These are phyloP conservation scores for Phrynocephalus guinanensis DNA, from an alignment of 2,797 vertebrate species.

Conservation along the genomic window DNA sequence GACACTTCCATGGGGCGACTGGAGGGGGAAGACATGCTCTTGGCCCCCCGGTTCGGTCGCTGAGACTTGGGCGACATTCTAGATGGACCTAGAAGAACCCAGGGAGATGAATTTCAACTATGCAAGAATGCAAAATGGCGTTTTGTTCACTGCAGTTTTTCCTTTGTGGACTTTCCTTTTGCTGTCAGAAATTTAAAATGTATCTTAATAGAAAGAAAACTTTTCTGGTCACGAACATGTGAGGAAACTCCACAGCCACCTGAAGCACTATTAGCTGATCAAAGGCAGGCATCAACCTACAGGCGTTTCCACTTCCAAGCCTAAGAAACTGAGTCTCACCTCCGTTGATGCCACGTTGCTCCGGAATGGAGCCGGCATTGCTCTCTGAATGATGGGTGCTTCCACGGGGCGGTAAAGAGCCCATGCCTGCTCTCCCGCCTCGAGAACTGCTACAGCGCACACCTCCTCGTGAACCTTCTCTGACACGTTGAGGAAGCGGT, in stretches of 20 bases:
- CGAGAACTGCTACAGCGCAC: conserved; percentile 70
- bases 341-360: conserved; percentile 77
- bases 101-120: not conserved
- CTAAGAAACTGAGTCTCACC: conserved; percentile 58
- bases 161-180: not conserved
- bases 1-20: conserved; percentile 72
- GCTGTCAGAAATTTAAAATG: not conserved
- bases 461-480: conserved; percentile 83
- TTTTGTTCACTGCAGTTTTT: not conserved
- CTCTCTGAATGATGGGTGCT: conserved; percentile 73
- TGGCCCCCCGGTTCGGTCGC: conserved; percentile 79
- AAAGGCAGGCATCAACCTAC: not conserved
- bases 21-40: conserved; percentile 76
- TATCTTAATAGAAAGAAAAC: not conserved
- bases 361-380: conserved; percentile 76
- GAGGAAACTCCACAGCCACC: not conserved
- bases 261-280: not conserved
- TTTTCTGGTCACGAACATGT: not conserved
- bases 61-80: conserved; percentile 88
- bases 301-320: not conserved
- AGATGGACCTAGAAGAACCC: conserved; percentile 76
- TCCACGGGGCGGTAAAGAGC: conserved; percentile 71
- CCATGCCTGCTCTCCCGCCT: conserved; percentile 72
- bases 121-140: not conserved
- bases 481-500: conserved; percentile 89